Conservation (phyloP, 2,113 vertebrate species). For the Hylia prasina region DNA sequence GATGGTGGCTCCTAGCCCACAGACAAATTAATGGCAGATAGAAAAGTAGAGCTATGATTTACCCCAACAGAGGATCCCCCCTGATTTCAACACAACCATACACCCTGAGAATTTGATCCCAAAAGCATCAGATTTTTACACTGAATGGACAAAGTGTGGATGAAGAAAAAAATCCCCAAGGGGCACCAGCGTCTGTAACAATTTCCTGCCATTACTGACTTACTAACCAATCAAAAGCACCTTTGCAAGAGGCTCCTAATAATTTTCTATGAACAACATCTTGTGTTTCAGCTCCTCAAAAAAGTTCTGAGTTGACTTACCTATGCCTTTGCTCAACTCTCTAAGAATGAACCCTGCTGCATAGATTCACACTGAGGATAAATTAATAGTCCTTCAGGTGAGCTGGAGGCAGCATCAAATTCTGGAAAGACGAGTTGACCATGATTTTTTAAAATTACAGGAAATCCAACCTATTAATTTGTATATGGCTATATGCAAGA, state of each 20-base stretch:
- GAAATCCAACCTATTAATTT: background rate
- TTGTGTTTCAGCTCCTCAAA: background rate
- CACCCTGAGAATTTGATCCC: background rate
- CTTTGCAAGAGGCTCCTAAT: background rate
- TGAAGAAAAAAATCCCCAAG: background rate
- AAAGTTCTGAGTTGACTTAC: background rate
- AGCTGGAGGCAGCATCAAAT: background rate
- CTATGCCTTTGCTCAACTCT: background rate
- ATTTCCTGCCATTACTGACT: no score
- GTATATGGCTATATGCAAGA: background rate
- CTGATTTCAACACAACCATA: background rate
- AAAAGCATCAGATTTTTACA: background rate
- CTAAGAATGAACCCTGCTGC: background rate
- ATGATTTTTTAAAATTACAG: background rate
- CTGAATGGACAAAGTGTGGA: background rate
- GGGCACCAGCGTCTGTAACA: background rate
- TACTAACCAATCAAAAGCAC: background rate
- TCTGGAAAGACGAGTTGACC: background rate
- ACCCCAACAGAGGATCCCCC: background rate
- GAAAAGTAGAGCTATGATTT: background rate
- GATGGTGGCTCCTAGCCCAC: background rate
- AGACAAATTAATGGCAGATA: background rate
- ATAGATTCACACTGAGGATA: background rate
- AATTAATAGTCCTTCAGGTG: background rate
- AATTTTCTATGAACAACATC: accelerated